These are phyloP conservation scores for Blera fallax DNA, from an alignment of 2,888 invertebrate genomes.

Conservation along the genomic window DNA sequence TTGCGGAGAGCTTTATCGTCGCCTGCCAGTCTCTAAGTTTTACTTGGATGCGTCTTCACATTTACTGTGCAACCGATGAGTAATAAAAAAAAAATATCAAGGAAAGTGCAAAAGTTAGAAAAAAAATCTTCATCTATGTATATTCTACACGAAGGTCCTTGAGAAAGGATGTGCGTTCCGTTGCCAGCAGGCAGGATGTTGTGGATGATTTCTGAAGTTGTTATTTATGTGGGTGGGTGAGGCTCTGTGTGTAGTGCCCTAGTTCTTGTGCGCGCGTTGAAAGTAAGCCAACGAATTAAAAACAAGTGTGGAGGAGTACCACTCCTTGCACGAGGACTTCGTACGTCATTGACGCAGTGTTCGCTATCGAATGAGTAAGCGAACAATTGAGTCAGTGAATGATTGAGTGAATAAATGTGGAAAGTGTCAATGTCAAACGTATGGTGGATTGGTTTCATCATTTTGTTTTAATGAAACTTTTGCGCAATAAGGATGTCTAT, in stretches of 20 bases:
- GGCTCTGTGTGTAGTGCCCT: neutral
- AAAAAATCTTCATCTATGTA: conserved; percentile 1
- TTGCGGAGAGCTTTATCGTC: no score
- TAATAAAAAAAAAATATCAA: neutral
- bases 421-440: conserved; percentile 48
- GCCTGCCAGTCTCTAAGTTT: neutral
- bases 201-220: conserved; percentile 10
- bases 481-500: neutral
- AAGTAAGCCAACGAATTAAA: conserved; percentile 18
- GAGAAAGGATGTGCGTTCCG: conserved; percentile 17
- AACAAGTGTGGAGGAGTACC: neutral
- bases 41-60: neutral
- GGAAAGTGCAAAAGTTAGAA: neutral
- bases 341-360: neutral
- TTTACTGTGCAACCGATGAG: neutral
- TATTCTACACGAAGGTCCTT: conserved; percentile 20
- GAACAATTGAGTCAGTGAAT: neutral
- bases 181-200: neutral
- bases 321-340: neutral
- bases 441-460: conserved; percentile 27
- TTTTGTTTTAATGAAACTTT: conserved; percentile 17
- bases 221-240: conserved; percentile 4
- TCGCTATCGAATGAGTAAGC: neutral
- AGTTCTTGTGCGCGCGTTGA: neutral
- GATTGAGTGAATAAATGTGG: conserved; percentile 3